Base-by-base conservation (phyloP, 2,113 vertebrate species). In the Microtus pennsylvanicus region DNA sequence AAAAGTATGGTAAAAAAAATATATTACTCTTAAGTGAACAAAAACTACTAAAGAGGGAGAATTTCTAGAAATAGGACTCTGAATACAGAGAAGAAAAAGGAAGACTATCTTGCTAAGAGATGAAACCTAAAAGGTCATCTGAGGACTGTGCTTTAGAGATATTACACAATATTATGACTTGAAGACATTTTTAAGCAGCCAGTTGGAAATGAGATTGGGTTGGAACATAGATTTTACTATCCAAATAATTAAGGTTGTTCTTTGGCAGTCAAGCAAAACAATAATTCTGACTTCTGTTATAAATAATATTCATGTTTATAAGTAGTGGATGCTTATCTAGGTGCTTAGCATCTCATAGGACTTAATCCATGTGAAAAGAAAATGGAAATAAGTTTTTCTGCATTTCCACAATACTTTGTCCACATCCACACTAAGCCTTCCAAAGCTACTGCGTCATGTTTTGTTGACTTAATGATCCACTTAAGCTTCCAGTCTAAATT, bases 291-390 rank as follows among this genome's bases (percentile, higher is more conserved):
- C 72, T 72, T 83, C 70, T 83, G 28, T 87, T 13, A 8, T 78
- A 69, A 94, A 96, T 87, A 72, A 76, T 52, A 92, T 76, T 92
- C 8, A 35, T 47, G 52, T 96, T 52, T 91, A 38, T 42, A 80
- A 91, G 50, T 30, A 91, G 38, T 30, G 87, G n/a, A 92, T n/a
- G 30, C 21, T 16, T n/a, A n/a, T 7, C 35, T 72, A 52, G 42
- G 82, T 38, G 80, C 33, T 76, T 78, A 72, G 35, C 47, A 80
- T 35, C 35, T 35, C 26, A 89, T 26, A 92, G 16, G 78, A 85
- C 16, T 76, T 85, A 30, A 45, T 97, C 21, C 38, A 92, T 63
- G 61, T 33, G 42, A 50, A 67, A 90, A 58, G n/a, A 77, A 91
- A 81, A 63, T 5, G 74, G 7, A 94, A 38, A 58, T 47, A 61